Evolutionary conservation across 2,113 vertebrate genomes (phyloP), one percentile per base, ranked within the genome.

Genomic region (Heterocephalus glaber): DNA sequence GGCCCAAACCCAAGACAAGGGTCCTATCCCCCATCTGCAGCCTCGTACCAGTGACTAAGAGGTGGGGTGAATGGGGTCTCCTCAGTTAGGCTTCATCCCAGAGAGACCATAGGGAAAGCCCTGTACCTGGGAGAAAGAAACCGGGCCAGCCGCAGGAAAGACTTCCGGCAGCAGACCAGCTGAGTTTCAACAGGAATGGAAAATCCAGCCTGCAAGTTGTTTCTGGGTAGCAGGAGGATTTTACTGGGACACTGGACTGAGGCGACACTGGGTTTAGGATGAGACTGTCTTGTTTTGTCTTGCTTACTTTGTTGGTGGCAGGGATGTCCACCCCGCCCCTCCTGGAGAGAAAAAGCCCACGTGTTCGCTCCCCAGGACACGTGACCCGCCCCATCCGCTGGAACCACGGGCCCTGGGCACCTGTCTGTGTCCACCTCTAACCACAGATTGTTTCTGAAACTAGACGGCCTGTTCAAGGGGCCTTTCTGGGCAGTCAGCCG

Each of bases 401-500:
- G 47, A 35, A 84, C 60, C 44, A 44, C 1, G 10, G 61, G 81
- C 44, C 70, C 33, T 12, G 24, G 72, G 52, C 81, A 44, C 80
- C 5, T 4, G 89, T 74, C 28, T 86, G 83, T 20, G 80, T 26
- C 49, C 61, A n/a, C 56, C 33, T 81, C 84, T 0, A 20, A 24
- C 83, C 16, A 3, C 82, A n/a, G 77, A 65, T 35, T 87, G 68
- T 60, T 81, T 96, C 92, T 79, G 88, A 49, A 92, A n/a, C 68
- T 5, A 17, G 63, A 0, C 1, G 12, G 76, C 61, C 63, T 72
- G 61, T 86, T 84, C 80, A n/a, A 66, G 52, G 83, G 76, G 68
- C 52, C 81, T 92, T 54, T 81, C 87, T 44, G 72, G 85, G 94
- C 97, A 90, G 81, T 38, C 63, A 68, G 93, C 91, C 92, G 70